phyloP scores from a whole-genome alignment of 2,888 invertebrate species.

The Diploptera punctata region DNA sequence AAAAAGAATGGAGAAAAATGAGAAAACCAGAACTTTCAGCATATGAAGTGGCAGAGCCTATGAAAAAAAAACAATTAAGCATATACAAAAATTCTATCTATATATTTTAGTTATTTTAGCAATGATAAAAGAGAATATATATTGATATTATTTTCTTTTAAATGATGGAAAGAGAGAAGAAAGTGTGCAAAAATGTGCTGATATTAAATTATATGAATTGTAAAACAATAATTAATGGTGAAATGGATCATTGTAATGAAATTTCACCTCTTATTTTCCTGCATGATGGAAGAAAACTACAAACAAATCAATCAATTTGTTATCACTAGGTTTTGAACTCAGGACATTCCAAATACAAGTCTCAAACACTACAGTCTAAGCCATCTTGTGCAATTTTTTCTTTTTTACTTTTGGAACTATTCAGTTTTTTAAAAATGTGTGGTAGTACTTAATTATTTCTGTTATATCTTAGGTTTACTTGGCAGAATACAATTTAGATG shows the following conservation, averaged over 20 bases:
- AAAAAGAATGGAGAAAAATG: background rate
- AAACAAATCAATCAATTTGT: background rate
- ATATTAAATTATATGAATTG: background rate
- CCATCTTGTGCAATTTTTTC: background rate
- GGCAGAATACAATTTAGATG: slow-evolving; percentile 49
- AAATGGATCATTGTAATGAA: no score
- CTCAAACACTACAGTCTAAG: background rate
- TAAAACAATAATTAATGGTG: no score
- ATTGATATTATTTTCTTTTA: background rate
- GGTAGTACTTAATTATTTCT: background rate
- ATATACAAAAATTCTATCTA: background rate
- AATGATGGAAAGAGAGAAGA: background rate
- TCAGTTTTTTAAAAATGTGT: background rate
- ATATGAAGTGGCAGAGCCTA: background rate
- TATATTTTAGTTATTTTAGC: background rate
- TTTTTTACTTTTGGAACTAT: background rate
- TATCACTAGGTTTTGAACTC: background rate
- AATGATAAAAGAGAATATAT: background rate
- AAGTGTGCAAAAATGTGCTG: background rate
- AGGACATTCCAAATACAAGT: background rate
- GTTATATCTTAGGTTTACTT: slow-evolving; percentile 16
- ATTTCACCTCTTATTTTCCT: background rate
- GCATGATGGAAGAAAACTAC: background rate
- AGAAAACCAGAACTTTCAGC: background rate
- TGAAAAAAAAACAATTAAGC: background rate